Conservation (phyloP, 2,797 vertebrate genomes). For the Fratercula arctica region DNA sequence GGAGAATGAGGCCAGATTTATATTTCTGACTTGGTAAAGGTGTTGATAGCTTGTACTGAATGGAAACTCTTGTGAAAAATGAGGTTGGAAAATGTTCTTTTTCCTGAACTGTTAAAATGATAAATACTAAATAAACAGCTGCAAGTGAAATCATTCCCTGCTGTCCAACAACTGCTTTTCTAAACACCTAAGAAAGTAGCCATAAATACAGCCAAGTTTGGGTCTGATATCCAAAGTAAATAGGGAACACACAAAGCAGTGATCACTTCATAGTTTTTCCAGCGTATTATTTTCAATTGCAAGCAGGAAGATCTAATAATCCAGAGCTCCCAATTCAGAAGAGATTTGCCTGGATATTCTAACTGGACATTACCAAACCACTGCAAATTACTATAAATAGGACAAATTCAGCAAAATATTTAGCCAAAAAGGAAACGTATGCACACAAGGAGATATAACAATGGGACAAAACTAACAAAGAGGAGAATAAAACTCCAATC, state of each 20-base stretch:
- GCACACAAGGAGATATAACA: neutral
- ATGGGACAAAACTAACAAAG: neutral
- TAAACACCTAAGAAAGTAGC: slow-evolving; percentile 27
- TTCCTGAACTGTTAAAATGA: slow-evolving; percentile 50
- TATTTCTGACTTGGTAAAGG: slow-evolving; percentile 33
- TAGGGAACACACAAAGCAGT: neutral
- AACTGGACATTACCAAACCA: neutral
- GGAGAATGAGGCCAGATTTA: slow-evolving; percentile 2
- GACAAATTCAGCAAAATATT: neutral
- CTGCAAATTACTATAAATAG: neutral
- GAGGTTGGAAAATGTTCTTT: slow-evolving; percentile 27
- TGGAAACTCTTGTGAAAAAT: slow-evolving; percentile 47
- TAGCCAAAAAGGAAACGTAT: neutral
- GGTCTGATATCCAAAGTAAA: slow-evolving; percentile 21
- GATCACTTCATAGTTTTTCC: neutral
- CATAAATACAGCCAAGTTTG: neutral
- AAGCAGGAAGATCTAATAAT: neutral
- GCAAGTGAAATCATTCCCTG: slow-evolving; percentile 31
- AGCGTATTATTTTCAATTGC: neutral
- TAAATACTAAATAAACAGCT: slow-evolving; percentile 54
- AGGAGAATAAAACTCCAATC: neutral
- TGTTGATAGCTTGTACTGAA: slow-evolving; percentile 45
- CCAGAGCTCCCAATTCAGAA: neutral
- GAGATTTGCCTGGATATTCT: neutral
- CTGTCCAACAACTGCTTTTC: slow-evolving; percentile 22